Base-by-base conservation (phyloP, 2,113 vertebrate genomes). In the Cercopithecus mona region DNA sequence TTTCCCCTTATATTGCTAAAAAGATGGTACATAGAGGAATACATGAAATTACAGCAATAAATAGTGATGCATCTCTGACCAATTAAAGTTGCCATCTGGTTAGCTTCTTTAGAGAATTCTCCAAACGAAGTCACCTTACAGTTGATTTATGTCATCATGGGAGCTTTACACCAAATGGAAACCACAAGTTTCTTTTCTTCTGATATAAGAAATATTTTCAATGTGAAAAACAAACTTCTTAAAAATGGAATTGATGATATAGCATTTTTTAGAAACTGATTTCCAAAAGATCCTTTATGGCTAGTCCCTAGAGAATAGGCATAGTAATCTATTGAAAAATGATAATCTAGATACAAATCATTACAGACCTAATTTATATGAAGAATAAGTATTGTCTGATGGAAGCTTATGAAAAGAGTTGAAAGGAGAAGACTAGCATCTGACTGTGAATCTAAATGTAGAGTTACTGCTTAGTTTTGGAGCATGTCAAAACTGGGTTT, bases 71-170 rank as follows among this genome's bases (percentile, higher is more conserved):
- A 66, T 93, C 84, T 96, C 93, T 79, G 88, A 85, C 92, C 95
- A 97, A 96, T 97, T 96, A 94, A 94, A 92, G 81, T 79, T 85
- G 59, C 96, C 95, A 96, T 97, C 97, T 97, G 97, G 88, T 96
- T 85, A 35, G 72, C 50, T 95, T 48, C 95, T 97, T 87, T 30
- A 12, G 70, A 96, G 95, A 90, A 96, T 93, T 92, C 76, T 88
- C 84, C 85, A 2, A 84, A 93, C 93, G 73, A 96, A 95, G 92
- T 95, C 95, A 97, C 78, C 93, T 93, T 92, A 85, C 57, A 11
- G 11, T 79, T 95, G 93, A 98, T 96, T 96, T 94, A 97, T 93
- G 72, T 76, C 40, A 79, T 64, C 27, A 6, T 59, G 92, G 92
- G 95, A 96, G 85, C 38, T 75, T 81, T 61, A 20, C 16, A 57